Evolutionary conservation across 1,140 invertebrate species (phyloP), one percentile per base, ranked within the genome.

Genomic region (Drosophila sturtevanti): DNA sequence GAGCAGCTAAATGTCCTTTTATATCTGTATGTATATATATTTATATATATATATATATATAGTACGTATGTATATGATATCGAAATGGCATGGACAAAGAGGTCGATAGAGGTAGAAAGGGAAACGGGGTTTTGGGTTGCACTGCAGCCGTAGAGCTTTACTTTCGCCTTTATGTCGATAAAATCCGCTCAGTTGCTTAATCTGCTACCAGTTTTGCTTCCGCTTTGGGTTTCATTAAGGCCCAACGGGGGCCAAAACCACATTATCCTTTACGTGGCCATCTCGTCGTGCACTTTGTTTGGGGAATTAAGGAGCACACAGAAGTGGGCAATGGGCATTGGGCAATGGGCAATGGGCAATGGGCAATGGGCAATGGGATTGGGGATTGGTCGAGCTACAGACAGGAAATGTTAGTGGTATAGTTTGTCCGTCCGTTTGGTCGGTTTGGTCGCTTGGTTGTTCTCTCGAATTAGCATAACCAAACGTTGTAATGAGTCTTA

Each of bases 401-500:
- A 63, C 31, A 63, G 51, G 34, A 85, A 68, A 55, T 67, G 67
- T 63, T 77, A 63, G 64, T 54, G 70, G 74, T 68, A 44, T 58
- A 69, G 69, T 61, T 58, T 41, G 52, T 62, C 41, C 27, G 63
- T 59, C 60, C 61, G 56, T 69, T 21, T 10, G 41, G 7, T 48
- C 18, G 41, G 41, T 11, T 11, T 11, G 9, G 41, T 48, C 41
- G 41, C 16, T 44, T 10, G 41, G 41, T 48, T 48, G 41, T 48
- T 48, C 41, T 60, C 52, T 63, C 67, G 79, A 89, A 87, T 87
- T 89, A 87, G 84, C 84, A 87, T 87, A 87, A 74, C 84, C 84
- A 84, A 87, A 84, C 77, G 84, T 74, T 77, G 84, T 87, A 89
- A 89, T 87, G 84, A 89, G 84, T 84, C 84, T 72, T 84, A 87